Percentiles rank a stretch among this genome's conserved stretches.
Conservation (phyloP, 2,113 vertebrate species). For the Herpailurus yagouaroundi region DNA sequence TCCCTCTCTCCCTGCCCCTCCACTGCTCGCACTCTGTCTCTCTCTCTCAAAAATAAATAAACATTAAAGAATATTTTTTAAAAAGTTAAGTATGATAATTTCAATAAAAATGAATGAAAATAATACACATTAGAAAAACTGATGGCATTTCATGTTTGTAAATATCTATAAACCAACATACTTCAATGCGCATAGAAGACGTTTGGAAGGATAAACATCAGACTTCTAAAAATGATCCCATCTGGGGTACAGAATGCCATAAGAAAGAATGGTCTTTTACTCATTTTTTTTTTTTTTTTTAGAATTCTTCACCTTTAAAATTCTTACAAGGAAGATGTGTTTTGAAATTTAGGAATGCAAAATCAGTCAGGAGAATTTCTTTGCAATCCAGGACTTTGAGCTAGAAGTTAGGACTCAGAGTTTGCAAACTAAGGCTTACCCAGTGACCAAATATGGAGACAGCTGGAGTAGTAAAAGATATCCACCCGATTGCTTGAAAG, state of each 20-base stretch:
- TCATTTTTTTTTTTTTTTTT: not conserved
- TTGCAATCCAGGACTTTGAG: not conserved
- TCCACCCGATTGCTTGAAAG: not conserved
- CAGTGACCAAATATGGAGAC: not conserved
- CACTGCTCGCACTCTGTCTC: too few relatives aligned
- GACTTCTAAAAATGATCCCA: not conserved
- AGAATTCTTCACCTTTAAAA: not conserved
- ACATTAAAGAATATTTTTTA: too few relatives aligned
- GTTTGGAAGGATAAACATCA: not conserved
- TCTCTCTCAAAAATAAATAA: too few relatives aligned
- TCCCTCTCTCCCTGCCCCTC: too few relatives aligned
- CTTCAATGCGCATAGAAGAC: not conserved
- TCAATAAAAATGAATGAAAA: not conserved
- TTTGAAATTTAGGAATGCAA: not conserved
- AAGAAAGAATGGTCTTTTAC: not conserved
- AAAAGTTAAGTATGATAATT: not conserved
- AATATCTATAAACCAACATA: not conserved
- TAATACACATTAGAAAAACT: not conserved
- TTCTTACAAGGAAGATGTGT: not conserved
- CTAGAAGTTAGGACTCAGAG: not conserved
- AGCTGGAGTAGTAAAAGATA: not conserved
- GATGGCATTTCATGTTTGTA: not conserved
- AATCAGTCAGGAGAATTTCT: not conserved
- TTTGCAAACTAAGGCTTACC: not conserved
- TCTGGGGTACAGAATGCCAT: not conserved